Evolutionary conservation across 2,797 vertebrate species (phyloP).

Genomic region (Tenualosa thibaudeaui): DNA sequence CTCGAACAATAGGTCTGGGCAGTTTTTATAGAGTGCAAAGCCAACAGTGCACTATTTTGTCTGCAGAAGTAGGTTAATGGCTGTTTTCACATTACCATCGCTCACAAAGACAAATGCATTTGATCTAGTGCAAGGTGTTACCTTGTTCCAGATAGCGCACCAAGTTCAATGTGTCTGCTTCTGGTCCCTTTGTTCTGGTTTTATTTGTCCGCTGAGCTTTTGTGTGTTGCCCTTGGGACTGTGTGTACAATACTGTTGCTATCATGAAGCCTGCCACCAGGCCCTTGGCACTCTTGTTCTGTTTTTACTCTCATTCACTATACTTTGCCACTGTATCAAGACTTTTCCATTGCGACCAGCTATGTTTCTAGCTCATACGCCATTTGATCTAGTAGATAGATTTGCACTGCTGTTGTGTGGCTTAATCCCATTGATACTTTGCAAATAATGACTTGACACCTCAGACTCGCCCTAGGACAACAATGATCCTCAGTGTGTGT

Average conservation of each 20-base stretch:
- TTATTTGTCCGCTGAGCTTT: conserved; percentile 10
- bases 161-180: background rate
- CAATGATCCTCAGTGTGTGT: background rate
- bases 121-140: conserved; percentile 16
- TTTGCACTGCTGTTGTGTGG: background rate
- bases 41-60: background rate
- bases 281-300: background rate
- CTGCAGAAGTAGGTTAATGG: conserved; percentile 20
- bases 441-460: background rate
- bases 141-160: conserved; percentile 2
- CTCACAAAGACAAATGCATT: background rate
- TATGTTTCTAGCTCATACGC: background rate
- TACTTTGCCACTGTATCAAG: background rate
- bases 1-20: background rate
- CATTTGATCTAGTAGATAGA: conserved; percentile 1
- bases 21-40: conserved; percentile 8
- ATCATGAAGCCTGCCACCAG: background rate
- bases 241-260: background rate
- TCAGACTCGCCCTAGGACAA: background rate
- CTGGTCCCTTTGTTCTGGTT: background rate
- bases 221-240: background rate
- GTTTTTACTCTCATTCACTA: background rate
- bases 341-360: background rate
- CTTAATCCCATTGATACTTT: background rate
- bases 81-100: background rate